These are phyloP conservation scores for Lepidochrysops patricia DNA, from an alignment of 2,888 invertebrate genomes.

Conservation along the genomic window DNA sequence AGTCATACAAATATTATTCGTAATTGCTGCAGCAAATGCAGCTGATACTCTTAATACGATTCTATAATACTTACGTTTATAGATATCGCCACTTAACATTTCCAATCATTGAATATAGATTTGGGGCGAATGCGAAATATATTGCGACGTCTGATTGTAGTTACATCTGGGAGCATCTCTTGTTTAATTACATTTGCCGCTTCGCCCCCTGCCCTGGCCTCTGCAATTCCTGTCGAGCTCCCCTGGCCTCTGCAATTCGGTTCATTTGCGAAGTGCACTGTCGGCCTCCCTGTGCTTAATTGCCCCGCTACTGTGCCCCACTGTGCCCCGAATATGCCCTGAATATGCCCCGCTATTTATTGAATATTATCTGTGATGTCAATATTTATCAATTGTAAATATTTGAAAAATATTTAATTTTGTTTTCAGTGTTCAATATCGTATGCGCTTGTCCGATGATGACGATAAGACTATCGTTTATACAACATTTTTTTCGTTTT, in stretches of 20 bases:
- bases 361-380: constrained; percentile 51
- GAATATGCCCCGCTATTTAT: constrained; percentile 52
- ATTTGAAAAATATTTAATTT: constrained; percentile 25
- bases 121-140: not conserved
- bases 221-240: constrained; percentile 32
- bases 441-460: no score
- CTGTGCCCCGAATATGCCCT: not conserved
- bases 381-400: not conserved
- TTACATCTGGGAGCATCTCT: constrained; percentile 35
- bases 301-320: constrained; percentile 41
- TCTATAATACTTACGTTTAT: no score
- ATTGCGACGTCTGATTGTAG: not conserved
- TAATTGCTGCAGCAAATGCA: no score
- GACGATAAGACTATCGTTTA: no score
- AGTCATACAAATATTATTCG: no score
- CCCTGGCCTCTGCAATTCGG: constrained; percentile 36
- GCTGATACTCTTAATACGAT: no score
- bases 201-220: constrained; percentile 20
- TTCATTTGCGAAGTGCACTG: constrained; percentile 74
- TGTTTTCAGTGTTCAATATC: no score
- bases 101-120: not conserved
- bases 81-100: not conserved
- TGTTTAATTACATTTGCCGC: constrained; percentile 61
- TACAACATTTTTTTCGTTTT: no score
- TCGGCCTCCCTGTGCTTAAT: constrained; percentile 63